Evolutionary conservation across 2,888 invertebrate genomes (phyloP), one percentile per base, ranked within the genome.

Genomic region (Phania funesta): DNA sequence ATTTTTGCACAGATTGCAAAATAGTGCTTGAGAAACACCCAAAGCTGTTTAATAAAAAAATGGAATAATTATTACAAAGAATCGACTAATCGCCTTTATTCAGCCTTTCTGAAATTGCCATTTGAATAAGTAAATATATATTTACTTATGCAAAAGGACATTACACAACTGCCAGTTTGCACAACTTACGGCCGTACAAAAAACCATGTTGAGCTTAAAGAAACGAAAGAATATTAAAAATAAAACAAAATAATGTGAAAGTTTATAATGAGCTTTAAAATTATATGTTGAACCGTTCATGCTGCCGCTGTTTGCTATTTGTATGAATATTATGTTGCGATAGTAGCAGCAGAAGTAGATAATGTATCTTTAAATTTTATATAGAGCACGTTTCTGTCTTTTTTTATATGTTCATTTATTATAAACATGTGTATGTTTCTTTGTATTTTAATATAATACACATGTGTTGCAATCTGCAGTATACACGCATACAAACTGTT

Each of bases 181-280:
- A 62, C 54, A 11, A 52, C 13, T 62, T 44, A 32, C 11, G 44
- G n/a, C 9, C 24, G 26, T 0, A 24, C 4, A 46, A 41, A 24
- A 67, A 41, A 26, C 5, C 13, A 32, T 20, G 20, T 24, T 13
- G 9, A n/a, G 2, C 18, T 24, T 1, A 50, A 41, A 60, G 60
- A n/a, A n/a, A n/a, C n/a, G n/a, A n/a, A n/a, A 58, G 52, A 24
- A 32, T 1, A 2, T 3, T 11, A 50, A n/a, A 38, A 24, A 24
- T 46, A 44, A 22, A 35, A 56, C 22, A 13, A 58, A 26, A 22
- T 58, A 56, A 54, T 65, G 11, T 35, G 20, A 18, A 58, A 32
- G n/a, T n/a, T 73, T 16, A 60, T 73, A 74, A 62, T 67, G 62
- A 67, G 62, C 67, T 74, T 77, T 68, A 74, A 74, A 67, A 56